Evolutionary conservation across 2,888 invertebrate species (phyloP), one percentile per base, ranked within the genome.

Genomic region (Penaeus monodon): DNA sequence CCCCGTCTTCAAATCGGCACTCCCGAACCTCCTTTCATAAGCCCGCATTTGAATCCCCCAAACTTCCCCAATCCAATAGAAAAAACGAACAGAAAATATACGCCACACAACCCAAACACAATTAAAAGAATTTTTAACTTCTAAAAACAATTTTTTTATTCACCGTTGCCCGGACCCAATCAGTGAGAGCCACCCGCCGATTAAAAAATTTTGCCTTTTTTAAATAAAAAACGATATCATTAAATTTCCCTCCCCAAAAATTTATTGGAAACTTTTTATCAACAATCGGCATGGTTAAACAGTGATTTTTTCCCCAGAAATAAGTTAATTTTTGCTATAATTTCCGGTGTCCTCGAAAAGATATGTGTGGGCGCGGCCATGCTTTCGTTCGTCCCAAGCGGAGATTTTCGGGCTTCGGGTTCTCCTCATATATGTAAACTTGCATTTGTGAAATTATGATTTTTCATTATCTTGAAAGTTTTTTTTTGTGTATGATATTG

Each of bases 341-440:
- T 74, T 74, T 44, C 74, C 74, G 17, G 44, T 74, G 33, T 74
- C 74, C 74, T 74, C 74, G 38, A n/a, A 44, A 74, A 22, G 74
- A 74, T 20, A 74, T 38, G 12, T 38, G 24, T 74, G 74, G 38
- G 44, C 17, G 74, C 33, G 74, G 38, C 74, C 74, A 74, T 74
- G 74, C 49, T 73, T n/a, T n/a, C 74, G 49, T 24, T 27, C n/a
- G 74, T 74, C 38, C 74, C 22, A 20, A 20, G 33, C 12, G 74
- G 1, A 49, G 49, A 14, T 49, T 14, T 49, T 0, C 12, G 8
- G 49, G 12, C 49, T 49, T 49, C 14, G 49, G 49, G 12, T 49
- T 49, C 12, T 14, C 0, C 10, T 12, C 0, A 14, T 8, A 14
- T 1, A 38, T 6, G 6, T 38, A 38, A 38, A 38, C 33, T 38